Percentiles rank a stretch among this genome's conserved stretches.
Evolutionary conservation across 2,797 vertebrate species (phyloP).

Genomic region (Valencia hispanica): DNA sequence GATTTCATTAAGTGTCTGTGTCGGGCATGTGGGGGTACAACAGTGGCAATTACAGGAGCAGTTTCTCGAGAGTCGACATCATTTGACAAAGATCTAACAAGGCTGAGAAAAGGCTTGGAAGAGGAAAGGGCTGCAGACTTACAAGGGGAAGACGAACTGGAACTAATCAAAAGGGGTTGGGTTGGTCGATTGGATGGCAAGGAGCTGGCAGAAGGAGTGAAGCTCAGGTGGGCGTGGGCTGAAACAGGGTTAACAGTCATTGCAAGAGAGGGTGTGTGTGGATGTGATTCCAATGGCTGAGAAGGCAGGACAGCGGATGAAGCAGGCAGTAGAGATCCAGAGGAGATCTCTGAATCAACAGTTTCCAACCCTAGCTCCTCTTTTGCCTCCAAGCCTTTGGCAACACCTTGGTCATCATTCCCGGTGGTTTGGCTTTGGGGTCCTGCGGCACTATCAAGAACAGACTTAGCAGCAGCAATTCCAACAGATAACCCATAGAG

Average conservation of each 20-base stretch:
- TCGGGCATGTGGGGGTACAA: slow-evolving; percentile 76
- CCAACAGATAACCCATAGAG: slow-evolving; percentile 69
- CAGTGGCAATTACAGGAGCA: slow-evolving; percentile 30
- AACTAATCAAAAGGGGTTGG: slow-evolving; percentile 45
- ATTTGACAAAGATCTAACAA: slow-evolving; percentile 93
- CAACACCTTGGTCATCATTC: slow-evolving; percentile 81
- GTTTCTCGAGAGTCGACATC: slow-evolving; percentile 92
- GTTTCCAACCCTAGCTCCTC: slow-evolving; percentile 87
- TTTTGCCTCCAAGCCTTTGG: slow-evolving; percentile 87
- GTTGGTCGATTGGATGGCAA: slow-evolving; percentile 80
- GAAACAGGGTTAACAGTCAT: slow-evolving; percentile 69
- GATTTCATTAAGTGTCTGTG: slow-evolving; percentile 97
- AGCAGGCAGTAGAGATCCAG: slow-evolving; percentile 69
- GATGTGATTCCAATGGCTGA: slow-evolving; percentile 33
- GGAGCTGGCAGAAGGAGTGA: slow-evolving; percentile 77
- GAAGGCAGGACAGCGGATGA: slow-evolving; percentile 57
- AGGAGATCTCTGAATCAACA: slow-evolving; percentile 64
- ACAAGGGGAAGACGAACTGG: slow-evolving; percentile 68
- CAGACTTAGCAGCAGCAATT: slow-evolving; percentile 41
- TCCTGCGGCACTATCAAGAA: slow-evolving; percentile 15
- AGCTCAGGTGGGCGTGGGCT: slow-evolving; percentile 60
- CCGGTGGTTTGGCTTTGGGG: slow-evolving; percentile 48
- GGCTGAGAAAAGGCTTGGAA: slow-evolving; percentile 91
- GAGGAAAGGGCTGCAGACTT: slow-evolving; percentile 77
- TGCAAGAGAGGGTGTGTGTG: slow-evolving; percentile 59